Percentiles rank a stretch among this genome's conserved stretches.
Conservation (phyloP, 1,140 invertebrate genomes). For the Magallana gigas region DNA sequence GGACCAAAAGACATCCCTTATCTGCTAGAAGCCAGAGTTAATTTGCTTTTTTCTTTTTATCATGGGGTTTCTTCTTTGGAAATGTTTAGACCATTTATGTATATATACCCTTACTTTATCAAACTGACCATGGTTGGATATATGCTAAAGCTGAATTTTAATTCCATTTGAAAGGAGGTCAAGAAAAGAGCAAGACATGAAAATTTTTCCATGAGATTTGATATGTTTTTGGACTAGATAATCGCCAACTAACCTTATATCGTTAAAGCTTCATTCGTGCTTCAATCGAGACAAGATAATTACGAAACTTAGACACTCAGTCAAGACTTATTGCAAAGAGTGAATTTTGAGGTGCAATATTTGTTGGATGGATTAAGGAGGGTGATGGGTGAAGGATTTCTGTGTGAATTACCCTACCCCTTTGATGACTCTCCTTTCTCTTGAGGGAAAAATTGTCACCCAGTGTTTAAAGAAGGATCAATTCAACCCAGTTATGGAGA, state of each 20-base stretch:
- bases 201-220: background rate
- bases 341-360: background rate
- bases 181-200: background rate
- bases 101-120: background rate
- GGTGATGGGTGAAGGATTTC: background rate
- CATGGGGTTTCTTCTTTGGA: background rate
- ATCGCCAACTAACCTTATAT: background rate
- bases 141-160: too few relatives aligned
- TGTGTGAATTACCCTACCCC: background rate
- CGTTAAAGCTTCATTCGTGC: too few relatives aligned
- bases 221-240: background rate
- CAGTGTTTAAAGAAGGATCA: conserved; percentile 15
- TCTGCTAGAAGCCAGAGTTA: background rate
- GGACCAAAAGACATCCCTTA: conserved; percentile 16
- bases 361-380: background rate
- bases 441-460: background rate
- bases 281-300: too few relatives aligned
- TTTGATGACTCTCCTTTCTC: background rate
- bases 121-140: background rate
- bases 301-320: too few relatives aligned
- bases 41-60: background rate
- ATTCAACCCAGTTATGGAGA: background rate
- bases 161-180: too few relatives aligned
- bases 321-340: background rate
- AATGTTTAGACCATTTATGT: background rate